phyloP scores from a whole-genome alignment of 2,888 invertebrate species.

The Dendrolimus pini region DNA sequence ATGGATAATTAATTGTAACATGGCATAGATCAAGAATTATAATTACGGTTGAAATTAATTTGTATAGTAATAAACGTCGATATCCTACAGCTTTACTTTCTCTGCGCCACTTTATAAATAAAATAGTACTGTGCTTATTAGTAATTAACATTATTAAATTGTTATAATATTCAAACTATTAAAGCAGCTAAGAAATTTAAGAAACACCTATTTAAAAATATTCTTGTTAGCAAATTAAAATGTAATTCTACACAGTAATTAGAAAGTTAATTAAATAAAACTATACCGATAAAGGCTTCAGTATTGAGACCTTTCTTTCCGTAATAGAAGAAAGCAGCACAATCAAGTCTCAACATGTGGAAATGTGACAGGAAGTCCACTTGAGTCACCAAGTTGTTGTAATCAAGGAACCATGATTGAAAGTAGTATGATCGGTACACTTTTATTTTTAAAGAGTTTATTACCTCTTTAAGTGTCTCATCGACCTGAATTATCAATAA shows the following conservation, averaged over 20 bases:
- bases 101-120: neutral
- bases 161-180: too few relatives aligned
- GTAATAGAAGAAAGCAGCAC: conserved; percentile 77
- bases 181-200: too few relatives aligned
- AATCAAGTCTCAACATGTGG: conserved; percentile 55
- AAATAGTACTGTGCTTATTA: too few relatives aligned
- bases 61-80: neutral
- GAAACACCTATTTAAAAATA: too few relatives aligned
- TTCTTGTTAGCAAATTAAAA: too few relatives aligned
- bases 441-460: conserved; percentile 53
- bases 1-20: too few relatives aligned
- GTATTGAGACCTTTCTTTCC: conserved; percentile 59
- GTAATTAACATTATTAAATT: too few relatives aligned
- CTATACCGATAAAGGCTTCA: conserved; percentile 56
- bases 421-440: conserved; percentile 73
- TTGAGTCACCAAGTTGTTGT: conserved; percentile 37
- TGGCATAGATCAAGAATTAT: too few relatives aligned
- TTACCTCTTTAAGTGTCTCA: conserved; percentile 53
- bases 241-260: neutral
- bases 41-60: neutral
- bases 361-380: conserved; percentile 69
- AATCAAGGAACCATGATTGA: conserved; percentile 64
- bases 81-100: neutral
- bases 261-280: neutral
- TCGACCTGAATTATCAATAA: conserved; percentile 53